phyloP scores from a whole-genome alignment of 2,113 vertebrate species.

The Cettia cetti region DNA sequence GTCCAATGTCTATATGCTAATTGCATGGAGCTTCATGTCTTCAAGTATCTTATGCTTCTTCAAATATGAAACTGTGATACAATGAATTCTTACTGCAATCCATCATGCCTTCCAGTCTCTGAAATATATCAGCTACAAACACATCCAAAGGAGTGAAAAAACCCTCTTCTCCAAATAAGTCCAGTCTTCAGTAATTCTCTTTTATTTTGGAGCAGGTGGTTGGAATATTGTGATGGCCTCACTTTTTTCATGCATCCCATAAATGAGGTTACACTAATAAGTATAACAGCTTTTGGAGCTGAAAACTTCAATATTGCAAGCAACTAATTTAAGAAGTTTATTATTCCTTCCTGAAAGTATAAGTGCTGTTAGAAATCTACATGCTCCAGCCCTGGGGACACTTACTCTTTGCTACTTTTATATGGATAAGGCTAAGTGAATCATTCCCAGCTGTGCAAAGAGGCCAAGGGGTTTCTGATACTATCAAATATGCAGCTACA shows the following conservation, averaged over 20 bases:
- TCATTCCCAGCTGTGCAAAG: neutral
- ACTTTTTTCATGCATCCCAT: neutral
- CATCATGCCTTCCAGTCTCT: neutral
- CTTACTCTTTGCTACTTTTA: neutral
- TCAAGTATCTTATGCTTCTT: neutral
- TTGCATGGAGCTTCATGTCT: neutral
- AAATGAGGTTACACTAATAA: neutral
- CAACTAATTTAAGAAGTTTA: neutral
- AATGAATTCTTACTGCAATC: neutral
- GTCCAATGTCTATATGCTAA: neutral
- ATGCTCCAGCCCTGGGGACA: neutral
- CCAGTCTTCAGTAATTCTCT: neutral
- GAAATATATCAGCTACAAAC: neutral
- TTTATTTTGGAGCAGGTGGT: neutral
- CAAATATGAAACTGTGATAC: neutral
- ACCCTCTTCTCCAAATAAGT: neutral
- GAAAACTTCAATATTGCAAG: neutral
- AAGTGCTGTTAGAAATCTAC: neutral
- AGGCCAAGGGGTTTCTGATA: neutral
- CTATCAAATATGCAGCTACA: neutral
- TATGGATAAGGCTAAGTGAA: neutral
- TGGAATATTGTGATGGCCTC: neutral
- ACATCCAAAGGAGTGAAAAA: neutral
- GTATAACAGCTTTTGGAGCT: neutral
- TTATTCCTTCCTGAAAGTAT: neutral